A percentile compares a stretch with the other conserved stretches of the same genome.
These are phyloP conservation scores for Lutraria rhynchaena DNA, from an alignment of 1,140 invertebrate species.

Conservation along the genomic window DNA sequence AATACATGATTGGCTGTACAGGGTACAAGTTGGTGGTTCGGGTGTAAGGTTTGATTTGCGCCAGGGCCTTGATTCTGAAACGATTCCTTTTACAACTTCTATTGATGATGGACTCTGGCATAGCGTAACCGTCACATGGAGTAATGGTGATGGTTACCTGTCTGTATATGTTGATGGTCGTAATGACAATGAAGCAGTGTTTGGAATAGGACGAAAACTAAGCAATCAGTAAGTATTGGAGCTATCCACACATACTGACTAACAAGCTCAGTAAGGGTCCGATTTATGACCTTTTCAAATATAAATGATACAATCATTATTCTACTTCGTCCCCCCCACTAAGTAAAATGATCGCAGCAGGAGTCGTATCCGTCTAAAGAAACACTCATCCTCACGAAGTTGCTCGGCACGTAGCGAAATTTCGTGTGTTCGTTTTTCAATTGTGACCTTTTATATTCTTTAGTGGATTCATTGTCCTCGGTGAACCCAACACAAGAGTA, in stretches of 20 bases:
- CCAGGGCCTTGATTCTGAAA: background rate
- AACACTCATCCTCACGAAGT: no score
- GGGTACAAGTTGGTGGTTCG: background rate
- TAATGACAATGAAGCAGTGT: conserved; percentile 13
- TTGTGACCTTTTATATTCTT: no score
- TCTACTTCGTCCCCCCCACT: no score
- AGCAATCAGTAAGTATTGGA: background rate
- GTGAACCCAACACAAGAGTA: background rate
- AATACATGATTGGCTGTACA: conserved; percentile 4
- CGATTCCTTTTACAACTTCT: background rate
- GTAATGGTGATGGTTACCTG: background rate
- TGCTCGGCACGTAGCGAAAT: no score
- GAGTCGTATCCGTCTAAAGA: no score
- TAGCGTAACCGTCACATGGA: conserved; percentile 41
- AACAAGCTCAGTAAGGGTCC: no score
- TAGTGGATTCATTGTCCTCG: conserved; percentile 8
- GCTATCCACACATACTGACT: no score
- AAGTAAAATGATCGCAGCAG: no score
- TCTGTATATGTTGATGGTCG: conserved; percentile 37
- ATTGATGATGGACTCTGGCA: conserved; percentile 42
- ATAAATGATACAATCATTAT: no score
- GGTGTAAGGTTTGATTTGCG: conserved; percentile 7
- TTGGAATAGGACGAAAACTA: background rate
- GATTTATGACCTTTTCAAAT: no score
- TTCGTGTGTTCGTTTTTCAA: no score